phyloP scores from a whole-genome alignment of 2,797 vertebrate genomes.

The Aldrovandia affinis region DNA sequence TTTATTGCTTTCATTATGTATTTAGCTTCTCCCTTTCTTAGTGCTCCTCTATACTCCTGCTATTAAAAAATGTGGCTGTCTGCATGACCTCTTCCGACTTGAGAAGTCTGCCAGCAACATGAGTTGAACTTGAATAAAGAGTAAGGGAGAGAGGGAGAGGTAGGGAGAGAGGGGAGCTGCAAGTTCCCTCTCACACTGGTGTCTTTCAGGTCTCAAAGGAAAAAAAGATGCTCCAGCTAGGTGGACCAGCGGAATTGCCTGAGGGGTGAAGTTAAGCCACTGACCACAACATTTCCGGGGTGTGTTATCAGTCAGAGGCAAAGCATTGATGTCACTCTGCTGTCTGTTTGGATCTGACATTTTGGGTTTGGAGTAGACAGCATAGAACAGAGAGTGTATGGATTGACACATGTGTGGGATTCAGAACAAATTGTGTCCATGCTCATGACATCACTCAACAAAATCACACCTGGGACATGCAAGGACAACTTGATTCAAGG shows the following conservation, averaged over 20 bases:
- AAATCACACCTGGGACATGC: neutral
- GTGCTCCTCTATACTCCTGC: conserved; percentile 13
- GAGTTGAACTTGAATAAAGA: neutral
- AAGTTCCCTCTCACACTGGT: neutral
- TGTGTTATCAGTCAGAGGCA: neutral
- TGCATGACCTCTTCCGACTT: conserved; percentile 28
- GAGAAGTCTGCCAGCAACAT: conserved; percentile 8
- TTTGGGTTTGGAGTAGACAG: neutral
- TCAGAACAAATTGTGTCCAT: neutral
- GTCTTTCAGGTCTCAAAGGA: neutral
- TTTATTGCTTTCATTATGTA: conserved; percentile 47
- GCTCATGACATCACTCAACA: neutral
- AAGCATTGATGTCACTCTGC: neutral
- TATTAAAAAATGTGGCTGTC: conserved; percentile 26
- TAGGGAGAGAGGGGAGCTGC: neutral
- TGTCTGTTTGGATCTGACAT: neutral
- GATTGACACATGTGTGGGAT: neutral
- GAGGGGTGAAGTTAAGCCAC: neutral
- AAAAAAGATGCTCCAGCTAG: neutral
- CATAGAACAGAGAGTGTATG: neutral
- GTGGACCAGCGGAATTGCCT: neutral
- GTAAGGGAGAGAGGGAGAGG: neutral
- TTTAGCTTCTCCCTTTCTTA: conserved; percentile 21
- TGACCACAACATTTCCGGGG: neutral
- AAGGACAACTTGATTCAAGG: neutral